Percentiles rank a stretch among this genome's conserved stretches.
Conservation (phyloP, 2,113 vertebrate genomes). For the Antennarius striatus region DNA sequence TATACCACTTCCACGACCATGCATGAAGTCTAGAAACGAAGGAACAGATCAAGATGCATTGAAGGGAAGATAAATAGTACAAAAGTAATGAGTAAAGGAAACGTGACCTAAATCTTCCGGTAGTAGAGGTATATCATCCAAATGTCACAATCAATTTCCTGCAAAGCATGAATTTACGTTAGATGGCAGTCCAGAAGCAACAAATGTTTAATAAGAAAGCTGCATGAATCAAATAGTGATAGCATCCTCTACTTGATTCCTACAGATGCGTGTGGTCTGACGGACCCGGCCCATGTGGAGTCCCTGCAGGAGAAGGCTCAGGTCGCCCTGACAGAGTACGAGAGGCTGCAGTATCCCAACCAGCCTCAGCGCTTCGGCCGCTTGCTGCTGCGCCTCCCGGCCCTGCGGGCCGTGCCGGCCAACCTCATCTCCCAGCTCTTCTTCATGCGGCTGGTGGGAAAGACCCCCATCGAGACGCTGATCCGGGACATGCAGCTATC, state of each 20-base stretch:
- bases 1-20: neutral
- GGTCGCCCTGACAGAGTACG: constrained; percentile 92
- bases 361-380: constrained; percentile 95
- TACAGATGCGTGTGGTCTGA: constrained; percentile 92
- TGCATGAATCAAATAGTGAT: neutral
- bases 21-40: neutral
- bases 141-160: too few species aligned
- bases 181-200: too few species aligned
- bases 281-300: constrained; percentile 90
- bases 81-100: too few species aligned
- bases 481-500: constrained; percentile 99
- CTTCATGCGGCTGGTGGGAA: constrained; percentile 97
- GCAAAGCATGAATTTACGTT: too few species aligned
- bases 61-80: too few species aligned
- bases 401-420: constrained; percentile 90
- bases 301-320: constrained; percentile 95
- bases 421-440: constrained; percentile 97
- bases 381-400: constrained; percentile 89
- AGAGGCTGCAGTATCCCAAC: constrained; percentile 87
- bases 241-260: constrained; percentile 1
- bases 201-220: too few species aligned
- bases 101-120: too few species aligned
- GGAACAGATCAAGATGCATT: too few species aligned
- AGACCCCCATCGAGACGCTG: constrained; percentile 96
- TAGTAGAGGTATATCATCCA: too few species aligned